Base-by-base conservation (phyloP, 2,888 invertebrate species). In the Pocota personata region DNA sequence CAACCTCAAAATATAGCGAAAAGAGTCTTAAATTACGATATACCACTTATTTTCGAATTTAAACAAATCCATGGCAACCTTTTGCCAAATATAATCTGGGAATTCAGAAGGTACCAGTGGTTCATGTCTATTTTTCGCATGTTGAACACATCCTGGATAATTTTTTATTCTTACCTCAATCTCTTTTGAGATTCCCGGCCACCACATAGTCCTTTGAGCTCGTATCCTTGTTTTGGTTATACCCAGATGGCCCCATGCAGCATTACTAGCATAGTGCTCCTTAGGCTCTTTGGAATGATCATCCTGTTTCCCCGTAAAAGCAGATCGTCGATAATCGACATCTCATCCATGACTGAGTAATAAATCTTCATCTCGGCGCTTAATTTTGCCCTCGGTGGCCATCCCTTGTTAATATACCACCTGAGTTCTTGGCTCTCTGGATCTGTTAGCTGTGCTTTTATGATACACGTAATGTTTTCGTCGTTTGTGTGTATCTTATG, bases 21-120 rank as follows among this genome's bases (percentile, higher is more conserved):
- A 35, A 67, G 16, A 67, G 14, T 67, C 37, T 3, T 24, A 52
- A 12, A 67, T 37, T 8, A 67, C 16, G 1, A 52, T 5, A 14
- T 67, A 67, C 24, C 52, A 67, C n/a, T 37, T 21, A 8, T 35
- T 35, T 50, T 50, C 35, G 12, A 5, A 30, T 35, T 66, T 66
- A 32, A 66, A 66, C 10, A 66, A 32, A 48, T 32, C 66, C 32
- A 66, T 66, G 16, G 48, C 48, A 12, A 66, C 66, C 16, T 48
- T 66, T 50, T 66, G 66, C 50, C 66, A 66, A 5, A 16, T 21
- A n/a, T 35, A 35, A n/a, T n/a, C 43, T n/a, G 52, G 52, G 6
- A 52, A 24, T 12, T 32, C 32, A 8, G 60, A 40, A 60, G 48
- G 8, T 48, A 48, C 6, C 2, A 40, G n/a, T 8, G 60, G 60